Conservation (phyloP, 1,140 invertebrate genomes). For the Drosophila pallidifrons region DNA sequence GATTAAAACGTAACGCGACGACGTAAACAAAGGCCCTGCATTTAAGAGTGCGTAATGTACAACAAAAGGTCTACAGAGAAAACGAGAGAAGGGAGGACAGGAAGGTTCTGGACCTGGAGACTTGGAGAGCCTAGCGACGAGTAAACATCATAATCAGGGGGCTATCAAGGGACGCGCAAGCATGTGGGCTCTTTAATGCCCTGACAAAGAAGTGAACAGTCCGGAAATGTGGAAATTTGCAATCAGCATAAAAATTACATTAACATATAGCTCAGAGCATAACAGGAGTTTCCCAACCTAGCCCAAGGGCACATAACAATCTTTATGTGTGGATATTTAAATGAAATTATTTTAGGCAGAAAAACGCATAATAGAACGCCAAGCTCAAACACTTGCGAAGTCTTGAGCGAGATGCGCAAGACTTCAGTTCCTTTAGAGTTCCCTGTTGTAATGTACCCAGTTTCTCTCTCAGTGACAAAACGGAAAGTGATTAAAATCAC, state of each 20-base stretch:
- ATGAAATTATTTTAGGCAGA: constrained; percentile 70
- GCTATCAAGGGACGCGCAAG: constrained; percentile 24
- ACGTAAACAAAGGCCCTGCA: constrained; percentile 63
- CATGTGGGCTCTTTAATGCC: constrained; percentile 55
- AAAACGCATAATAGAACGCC: constrained; percentile 23
- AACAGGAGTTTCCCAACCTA: neutral
- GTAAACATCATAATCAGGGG: constrained; percentile 69
- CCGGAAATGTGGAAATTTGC: constrained; percentile 81
- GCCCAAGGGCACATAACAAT: constrained; percentile 29
- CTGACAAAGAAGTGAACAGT: constrained; percentile 61
- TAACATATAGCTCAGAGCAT: constrained; percentile 54
- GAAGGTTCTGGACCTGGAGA: neutral
- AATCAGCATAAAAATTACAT: constrained; percentile 83
- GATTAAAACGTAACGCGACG: constrained; percentile 63
- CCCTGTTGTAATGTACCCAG: neutral
- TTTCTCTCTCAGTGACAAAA: constrained; percentile 55
- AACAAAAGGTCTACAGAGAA: constrained; percentile 44
- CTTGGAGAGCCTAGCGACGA: constrained; percentile 34
- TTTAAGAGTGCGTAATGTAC: constrained; percentile 24
- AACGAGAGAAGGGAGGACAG: neutral
- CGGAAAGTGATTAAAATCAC: constrained; percentile 83
- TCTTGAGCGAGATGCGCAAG: constrained; percentile 7
- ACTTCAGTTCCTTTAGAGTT: constrained; percentile 8
- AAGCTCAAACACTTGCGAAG: constrained; percentile 2
- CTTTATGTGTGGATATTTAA: constrained; percentile 76